Percentiles rank a stretch among this genome's conserved stretches.
Evolutionary conservation across 2,797 vertebrate species (phyloP).

Genomic region (Eurystomus glaucurus): DNA sequence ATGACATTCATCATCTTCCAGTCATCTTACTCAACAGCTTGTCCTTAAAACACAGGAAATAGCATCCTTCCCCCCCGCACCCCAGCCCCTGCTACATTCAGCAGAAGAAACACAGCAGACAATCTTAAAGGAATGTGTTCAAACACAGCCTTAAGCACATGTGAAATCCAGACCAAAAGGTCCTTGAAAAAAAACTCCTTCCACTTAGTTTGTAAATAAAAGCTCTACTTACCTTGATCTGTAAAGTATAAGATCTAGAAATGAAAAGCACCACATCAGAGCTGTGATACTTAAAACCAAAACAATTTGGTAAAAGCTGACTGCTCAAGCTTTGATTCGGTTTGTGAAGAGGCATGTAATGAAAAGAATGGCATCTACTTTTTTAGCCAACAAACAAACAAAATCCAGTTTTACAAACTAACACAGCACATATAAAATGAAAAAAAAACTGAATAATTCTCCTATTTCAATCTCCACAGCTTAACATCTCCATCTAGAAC

Average conservation of each 20-base stretch:
- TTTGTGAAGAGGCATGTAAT: neutral
- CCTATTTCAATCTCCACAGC: neutral
- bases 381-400: neutral
- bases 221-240: neutral
- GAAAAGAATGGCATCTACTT: neutral
- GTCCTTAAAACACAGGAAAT: neutral
- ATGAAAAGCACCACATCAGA: neutral
- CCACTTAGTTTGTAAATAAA: neutral
- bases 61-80: neutral
- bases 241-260: neutral
- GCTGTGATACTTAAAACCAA: neutral
- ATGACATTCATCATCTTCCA: neutral
- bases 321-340: neutral
- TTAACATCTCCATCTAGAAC: neutral
- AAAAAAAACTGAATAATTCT: neutral
- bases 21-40: neutral
- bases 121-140: neutral
- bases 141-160: neutral
- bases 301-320: neutral
- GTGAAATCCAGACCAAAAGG: neutral
- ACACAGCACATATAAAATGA: neutral
- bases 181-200: neutral
- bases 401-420: neutral
- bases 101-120: neutral
- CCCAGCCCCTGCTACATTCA: neutral